Percentiles rank a stretch among this genome's conserved stretches.
phyloP scores from a whole-genome alignment of 2,113 vertebrate genomes.

The Spilogale gracilis region DNA sequence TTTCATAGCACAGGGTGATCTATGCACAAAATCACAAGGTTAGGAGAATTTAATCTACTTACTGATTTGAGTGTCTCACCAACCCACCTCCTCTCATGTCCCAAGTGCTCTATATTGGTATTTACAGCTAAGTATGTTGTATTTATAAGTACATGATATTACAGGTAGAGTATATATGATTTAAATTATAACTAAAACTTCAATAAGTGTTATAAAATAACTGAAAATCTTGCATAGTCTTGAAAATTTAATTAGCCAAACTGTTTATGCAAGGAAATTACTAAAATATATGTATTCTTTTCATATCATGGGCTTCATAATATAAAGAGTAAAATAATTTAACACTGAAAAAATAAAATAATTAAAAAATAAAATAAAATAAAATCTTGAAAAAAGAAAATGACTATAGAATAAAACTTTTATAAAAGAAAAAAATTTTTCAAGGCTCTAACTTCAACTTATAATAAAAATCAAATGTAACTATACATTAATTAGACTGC shows the following conservation, averaged over 20 bases:
- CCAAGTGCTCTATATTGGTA: conserved; percentile 77
- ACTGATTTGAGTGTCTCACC: conserved; percentile 80
- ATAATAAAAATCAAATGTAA: conserved; percentile 10
- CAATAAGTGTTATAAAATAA: not conserved
- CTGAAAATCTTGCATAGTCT: not conserved
- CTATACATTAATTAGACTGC: not conserved
- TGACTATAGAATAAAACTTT: conserved; percentile 1
- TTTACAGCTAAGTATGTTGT: conserved; percentile 39
- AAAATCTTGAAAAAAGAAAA: not conserved
- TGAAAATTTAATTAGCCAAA: conserved; percentile 30
- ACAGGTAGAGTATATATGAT: not conserved
- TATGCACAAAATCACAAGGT: conserved; percentile 83
- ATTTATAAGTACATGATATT: not conserved
- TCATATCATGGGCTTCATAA: not conserved
- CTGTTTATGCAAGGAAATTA: not conserved
- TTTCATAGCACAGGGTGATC: conserved; percentile 85
- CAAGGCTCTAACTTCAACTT: conserved; percentile 15
- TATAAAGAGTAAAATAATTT: not conserved
- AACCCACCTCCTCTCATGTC: conserved; percentile 75
- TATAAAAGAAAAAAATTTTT: conserved; percentile 6
- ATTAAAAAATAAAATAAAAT: too few relatives aligned
- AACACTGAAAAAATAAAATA: too few relatives aligned
- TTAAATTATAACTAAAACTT: conserved; percentile 37
- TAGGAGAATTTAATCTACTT: conserved; percentile 82
- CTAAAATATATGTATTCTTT: not conserved